Evolutionary conservation across 2,113 vertebrate species (phyloP).

Genomic region (Halichoerus grypus): DNA sequence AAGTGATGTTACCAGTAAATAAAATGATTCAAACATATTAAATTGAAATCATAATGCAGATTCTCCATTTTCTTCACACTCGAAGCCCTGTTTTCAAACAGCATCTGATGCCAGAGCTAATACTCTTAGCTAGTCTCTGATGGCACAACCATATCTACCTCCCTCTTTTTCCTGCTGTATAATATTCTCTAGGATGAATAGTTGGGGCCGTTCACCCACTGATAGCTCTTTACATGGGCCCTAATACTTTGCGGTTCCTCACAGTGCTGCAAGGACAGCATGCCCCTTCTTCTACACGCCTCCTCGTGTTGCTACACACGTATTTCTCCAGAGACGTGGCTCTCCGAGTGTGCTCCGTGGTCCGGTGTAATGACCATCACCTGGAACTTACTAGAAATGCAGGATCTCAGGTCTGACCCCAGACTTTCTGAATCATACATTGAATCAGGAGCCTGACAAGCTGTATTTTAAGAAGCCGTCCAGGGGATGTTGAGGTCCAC

Average conservation of each 20-base stretch:
- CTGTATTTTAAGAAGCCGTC: not conserved
- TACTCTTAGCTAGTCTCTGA: not conserved
- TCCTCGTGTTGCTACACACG: not conserved
- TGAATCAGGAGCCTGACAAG: not conserved
- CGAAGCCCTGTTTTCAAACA: slow-evolving; percentile 6
- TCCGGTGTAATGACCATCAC: not conserved
- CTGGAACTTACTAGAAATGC: not conserved
- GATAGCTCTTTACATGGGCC: not conserved
- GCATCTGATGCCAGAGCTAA: not conserved
- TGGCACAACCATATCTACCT: not conserved
- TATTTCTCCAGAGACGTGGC: not conserved
- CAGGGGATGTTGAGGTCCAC: not conserved
- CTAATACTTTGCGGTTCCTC: not conserved
- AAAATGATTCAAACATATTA: not conserved
- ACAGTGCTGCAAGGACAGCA: not conserved
- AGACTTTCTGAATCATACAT: not conserved
- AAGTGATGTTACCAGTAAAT: slow-evolving; percentile 39
- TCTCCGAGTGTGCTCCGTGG: not conserved
- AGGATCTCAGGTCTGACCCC: not conserved
- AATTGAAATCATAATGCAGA: not conserved
- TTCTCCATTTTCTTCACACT: not conserved
- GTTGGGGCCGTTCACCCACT: not conserved
- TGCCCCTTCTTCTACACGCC: not conserved
- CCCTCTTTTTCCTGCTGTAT: not conserved
- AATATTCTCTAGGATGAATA: not conserved